Percentiles rank a stretch among this genome's conserved stretches.
phyloP scores from a whole-genome alignment of 2,113 vertebrate genomes.

The Sminthopsis crassicaudata region DNA sequence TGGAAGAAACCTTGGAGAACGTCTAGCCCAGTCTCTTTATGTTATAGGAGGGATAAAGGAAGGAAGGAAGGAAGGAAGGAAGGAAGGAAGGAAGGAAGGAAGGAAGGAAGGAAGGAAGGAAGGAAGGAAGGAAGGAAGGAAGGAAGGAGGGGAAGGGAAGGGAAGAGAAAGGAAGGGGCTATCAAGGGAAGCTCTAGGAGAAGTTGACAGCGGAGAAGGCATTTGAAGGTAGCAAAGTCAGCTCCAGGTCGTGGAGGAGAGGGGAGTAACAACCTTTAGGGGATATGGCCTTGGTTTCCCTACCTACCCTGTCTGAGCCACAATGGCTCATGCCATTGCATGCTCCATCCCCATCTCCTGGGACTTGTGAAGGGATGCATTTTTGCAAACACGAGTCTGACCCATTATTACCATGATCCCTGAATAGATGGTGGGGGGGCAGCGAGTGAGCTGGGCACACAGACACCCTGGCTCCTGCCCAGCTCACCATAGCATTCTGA shows the following conservation, averaged over 20 bases:
- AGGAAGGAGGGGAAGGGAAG: too few species aligned
- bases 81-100: too few species aligned
- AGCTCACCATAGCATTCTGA: neutral
- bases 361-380: neutral
- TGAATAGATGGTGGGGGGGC: neutral
- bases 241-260: neutral
- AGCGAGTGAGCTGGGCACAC: neutral
- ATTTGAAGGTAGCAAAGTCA: neutral
- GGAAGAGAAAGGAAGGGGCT: neutral
- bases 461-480: neutral
- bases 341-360: neutral
- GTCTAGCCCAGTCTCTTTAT: neutral
- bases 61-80: neutral
- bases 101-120: too few species aligned
- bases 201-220: neutral
- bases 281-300: neutral
- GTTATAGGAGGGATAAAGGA: neutral
- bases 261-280: neutral
- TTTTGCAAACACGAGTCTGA: neutral
- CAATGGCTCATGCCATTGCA: neutral
- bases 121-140: too few species aligned
- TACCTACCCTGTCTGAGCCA: neutral
- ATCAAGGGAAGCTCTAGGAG: neutral
- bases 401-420: neutral
- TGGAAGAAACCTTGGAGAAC: neutral